phyloP scores from a whole-genome alignment of 2,888 invertebrate species.

The Lymantria dispar region DNA sequence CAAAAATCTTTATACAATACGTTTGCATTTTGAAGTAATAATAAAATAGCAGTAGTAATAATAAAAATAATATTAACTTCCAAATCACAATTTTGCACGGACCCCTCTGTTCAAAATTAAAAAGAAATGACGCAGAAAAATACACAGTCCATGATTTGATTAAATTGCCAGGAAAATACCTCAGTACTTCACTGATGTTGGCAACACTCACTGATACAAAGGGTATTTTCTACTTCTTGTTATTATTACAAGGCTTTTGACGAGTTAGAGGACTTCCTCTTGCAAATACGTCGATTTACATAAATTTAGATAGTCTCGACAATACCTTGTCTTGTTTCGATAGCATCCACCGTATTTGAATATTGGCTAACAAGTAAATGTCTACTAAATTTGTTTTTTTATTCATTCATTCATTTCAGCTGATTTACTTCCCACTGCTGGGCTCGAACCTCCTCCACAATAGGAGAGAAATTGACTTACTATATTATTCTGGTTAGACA shows the following conservation, averaged over 20 bases:
- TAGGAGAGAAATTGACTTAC: too few species aligned
- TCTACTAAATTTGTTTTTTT: too few species aligned
- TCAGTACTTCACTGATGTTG: slow-evolving; percentile 35
- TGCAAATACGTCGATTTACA: too few species aligned
- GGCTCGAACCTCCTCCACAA: too few species aligned
- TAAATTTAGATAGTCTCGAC: too few species aligned
- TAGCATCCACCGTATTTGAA: too few species aligned
- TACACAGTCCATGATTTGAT: slow-evolving; percentile 66
- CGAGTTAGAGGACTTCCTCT: slow-evolving; percentile 56
- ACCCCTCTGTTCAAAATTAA: slow-evolving; percentile 58
- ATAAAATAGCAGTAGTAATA: too few species aligned
- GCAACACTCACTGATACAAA: slow-evolving; percentile 26
- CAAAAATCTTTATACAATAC: not conserved
- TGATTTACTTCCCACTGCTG: too few species aligned
- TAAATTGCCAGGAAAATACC: slow-evolving; percentile 75
- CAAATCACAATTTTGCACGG: slow-evolving; percentile 19
- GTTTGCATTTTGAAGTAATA: slow-evolving; percentile 1
- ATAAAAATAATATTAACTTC: slow-evolving; percentile 27
- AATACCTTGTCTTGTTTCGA: too few species aligned
- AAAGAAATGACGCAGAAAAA: slow-evolving; percentile 75
- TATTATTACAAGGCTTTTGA: slow-evolving; percentile 69
- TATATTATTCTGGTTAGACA: too few species aligned
- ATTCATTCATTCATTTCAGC: too few species aligned
- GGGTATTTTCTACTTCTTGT: slow-evolving; percentile 38
- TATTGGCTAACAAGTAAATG: too few species aligned